Conservation (phyloP, 2,888 invertebrate genomes). For the Masnerella sp. region DNA sequence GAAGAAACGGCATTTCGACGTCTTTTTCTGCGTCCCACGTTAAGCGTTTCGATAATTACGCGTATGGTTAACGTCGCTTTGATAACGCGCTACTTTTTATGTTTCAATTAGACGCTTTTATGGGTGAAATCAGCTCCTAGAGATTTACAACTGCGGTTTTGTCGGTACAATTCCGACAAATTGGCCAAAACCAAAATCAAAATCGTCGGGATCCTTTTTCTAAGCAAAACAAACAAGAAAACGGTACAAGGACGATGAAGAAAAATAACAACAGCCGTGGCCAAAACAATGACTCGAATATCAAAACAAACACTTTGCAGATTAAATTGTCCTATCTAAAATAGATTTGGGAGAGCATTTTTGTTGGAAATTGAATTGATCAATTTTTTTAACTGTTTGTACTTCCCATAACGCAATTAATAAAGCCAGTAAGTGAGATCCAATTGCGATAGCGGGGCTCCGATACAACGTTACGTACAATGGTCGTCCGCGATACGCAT, state of each 20-base stretch:
- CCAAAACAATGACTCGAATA: too few relatives aligned
- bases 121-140: conserved; percentile 31
- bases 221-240: too few relatives aligned
- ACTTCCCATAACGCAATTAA: conserved; percentile 73
- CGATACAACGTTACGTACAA: conserved; percentile 63
- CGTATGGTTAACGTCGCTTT: conserved; percentile 28
- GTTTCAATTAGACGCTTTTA: conserved; percentile 47
- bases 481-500: conserved; percentile 73
- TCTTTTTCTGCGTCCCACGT: conserved; percentile 30
- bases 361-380: conserved; percentile 60
- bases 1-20: conserved; percentile 29
- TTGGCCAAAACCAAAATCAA: too few relatives aligned
- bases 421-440: conserved; percentile 73
- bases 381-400: conserved; percentile 64
- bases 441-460: conserved; percentile 69
- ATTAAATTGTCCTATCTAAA: too few relatives aligned
- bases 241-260: too few relatives aligned
- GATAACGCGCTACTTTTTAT: conserved; percentile 36
- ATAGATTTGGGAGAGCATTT: conserved; percentile 15
- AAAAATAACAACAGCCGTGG: too few relatives aligned
- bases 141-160: conserved; percentile 8
- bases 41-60: conserved; percentile 27
- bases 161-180: conserved; percentile 3
- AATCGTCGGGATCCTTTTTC: too few relatives aligned
- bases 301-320: too few relatives aligned